Conservation (phyloP, 2,888 invertebrate genomes). For the Phlogophora meticulosa region DNA sequence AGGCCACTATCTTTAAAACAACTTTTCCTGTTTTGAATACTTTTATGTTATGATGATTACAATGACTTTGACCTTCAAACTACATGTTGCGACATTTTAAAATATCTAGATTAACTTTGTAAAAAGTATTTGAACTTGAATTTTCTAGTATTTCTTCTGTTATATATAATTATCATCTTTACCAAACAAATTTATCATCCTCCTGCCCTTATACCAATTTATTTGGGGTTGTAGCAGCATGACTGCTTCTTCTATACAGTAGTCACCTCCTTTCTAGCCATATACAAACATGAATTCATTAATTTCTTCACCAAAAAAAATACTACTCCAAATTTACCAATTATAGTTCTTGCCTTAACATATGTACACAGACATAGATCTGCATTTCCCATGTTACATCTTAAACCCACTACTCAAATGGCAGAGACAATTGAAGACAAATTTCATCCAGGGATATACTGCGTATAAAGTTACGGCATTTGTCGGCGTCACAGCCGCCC, state of each 20-base stretch:
- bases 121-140: background rate
- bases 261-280: too few relatives aligned
- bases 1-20: conserved; percentile 7
- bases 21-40: conserved; percentile 27
- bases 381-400: background rate
- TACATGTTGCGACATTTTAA: background rate
- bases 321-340: background rate
- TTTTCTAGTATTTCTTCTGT: background rate
- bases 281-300: too few relatives aligned
- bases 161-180: background rate
- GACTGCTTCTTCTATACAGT: too few relatives aligned
- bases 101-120: background rate
- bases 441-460: conserved; percentile 50
- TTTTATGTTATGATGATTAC: conserved; percentile 16
- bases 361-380: conserved; percentile 3
- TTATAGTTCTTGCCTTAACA: background rate
- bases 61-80: conserved; percentile 16
- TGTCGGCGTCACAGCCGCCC: conserved; percentile 62
- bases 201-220: too few relatives aligned
- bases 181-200: background rate
- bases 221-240: too few relatives aligned
- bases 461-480: conserved; percentile 69
- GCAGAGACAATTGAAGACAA: conserved; percentile 22
- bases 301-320: too few relatives aligned
- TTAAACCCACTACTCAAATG: conserved; percentile 9